phyloP scores from a whole-genome alignment of 1,140 invertebrate species.

The Neotoxoptera formosana region DNA sequence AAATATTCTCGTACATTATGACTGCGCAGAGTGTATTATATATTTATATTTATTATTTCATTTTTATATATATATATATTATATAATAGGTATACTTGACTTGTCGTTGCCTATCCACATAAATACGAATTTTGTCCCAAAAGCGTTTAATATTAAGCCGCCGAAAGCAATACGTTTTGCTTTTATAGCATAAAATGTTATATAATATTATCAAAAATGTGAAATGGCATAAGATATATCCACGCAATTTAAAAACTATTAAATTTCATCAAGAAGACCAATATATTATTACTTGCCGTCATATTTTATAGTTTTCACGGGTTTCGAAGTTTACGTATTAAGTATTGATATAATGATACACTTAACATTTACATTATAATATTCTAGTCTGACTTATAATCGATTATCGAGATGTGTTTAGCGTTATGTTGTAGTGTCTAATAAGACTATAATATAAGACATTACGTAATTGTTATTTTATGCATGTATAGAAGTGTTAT shows the following conservation, averaged over 20 bases:
- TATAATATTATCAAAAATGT: neutral
- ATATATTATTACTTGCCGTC: no score
- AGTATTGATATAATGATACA: neutral
- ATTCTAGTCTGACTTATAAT: neutral
- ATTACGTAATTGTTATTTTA: neutral
- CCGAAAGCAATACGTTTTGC: neutral
- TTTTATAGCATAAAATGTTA: neutral
- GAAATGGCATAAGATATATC: neutral
- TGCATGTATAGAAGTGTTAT: neutral
- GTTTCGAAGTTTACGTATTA: neutral
- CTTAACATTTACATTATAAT: neutral
- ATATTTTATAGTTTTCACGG: neutral
- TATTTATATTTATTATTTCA: neutral
- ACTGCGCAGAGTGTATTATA: neutral
- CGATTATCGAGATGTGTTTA: neutral
- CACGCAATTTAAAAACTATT: neutral
- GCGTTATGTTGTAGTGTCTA: neutral
- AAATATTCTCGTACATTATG: neutral
- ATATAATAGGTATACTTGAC: neutral
- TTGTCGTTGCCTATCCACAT: neutral
- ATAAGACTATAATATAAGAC: neutral
- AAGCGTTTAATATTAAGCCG: neutral
- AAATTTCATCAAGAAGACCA: neutral
- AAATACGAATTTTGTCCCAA: neutral
- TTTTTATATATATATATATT: no score